Conservation (phyloP, 2,888 invertebrate genomes). For the Campoplex capitator region DNA sequence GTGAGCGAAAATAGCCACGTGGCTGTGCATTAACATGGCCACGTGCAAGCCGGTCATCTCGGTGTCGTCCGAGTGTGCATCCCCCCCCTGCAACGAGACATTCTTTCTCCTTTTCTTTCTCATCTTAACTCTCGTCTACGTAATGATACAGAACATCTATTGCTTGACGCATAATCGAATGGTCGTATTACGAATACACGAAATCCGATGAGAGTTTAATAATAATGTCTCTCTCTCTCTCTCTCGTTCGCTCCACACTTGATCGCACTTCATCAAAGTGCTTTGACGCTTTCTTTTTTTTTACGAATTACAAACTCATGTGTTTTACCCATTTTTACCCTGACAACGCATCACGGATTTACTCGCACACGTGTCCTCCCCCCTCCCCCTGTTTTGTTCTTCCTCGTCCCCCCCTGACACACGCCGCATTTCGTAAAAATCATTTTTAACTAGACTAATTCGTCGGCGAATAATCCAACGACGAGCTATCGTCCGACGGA, state of each 20-base stretch:
- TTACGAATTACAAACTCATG: background rate
- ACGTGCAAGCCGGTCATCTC: constrained; percentile 46
- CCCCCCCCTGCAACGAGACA: constrained; percentile 25
- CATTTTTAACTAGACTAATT: constrained; percentile 26
- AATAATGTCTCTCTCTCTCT: constrained; percentile 14
- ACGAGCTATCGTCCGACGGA: background rate
- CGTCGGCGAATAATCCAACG: background rate
- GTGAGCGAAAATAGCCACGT: constrained; percentile 56
- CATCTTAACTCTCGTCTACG: background rate
- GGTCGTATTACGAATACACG: constrained; percentile 29
- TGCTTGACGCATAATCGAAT: constrained; percentile 28
- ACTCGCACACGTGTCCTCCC: constrained; percentile 21
- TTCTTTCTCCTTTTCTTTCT: constrained; percentile 1
- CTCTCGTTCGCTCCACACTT: constrained; percentile 9
- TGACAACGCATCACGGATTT: background rate
- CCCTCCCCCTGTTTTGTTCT: too few relatives aligned
- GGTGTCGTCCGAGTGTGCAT: constrained; percentile 29
- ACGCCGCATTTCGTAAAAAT: constrained; percentile 12
- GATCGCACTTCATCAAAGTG: constrained; percentile 15
- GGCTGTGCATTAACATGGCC: constrained; percentile 49
- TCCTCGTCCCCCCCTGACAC: background rate
- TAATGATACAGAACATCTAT: constrained; percentile 15
- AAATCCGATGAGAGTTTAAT: constrained; percentile 20
- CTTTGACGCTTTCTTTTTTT: constrained; percentile 7
- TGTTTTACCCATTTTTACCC: constrained; percentile 9